Base-by-base conservation (phyloP, 1,140 invertebrate species). In the Procambarus clarkii region DNA sequence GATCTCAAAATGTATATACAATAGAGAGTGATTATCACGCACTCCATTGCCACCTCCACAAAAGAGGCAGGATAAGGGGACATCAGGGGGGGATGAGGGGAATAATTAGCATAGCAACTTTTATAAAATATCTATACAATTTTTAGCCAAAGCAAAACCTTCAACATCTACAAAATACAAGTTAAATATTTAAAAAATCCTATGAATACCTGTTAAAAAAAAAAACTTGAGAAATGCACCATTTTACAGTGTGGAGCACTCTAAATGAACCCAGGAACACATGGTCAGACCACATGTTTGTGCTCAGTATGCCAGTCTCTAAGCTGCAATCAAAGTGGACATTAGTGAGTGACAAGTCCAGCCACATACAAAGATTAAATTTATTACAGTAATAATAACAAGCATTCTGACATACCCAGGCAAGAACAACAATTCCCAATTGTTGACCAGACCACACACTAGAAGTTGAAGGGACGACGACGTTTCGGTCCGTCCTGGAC, bases 1-100 rank as follows among this genome's bases (percentile, higher is more conserved):
- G 79, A 81, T 81, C 79, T 81, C 79, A 81, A 81, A 81, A 81
- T 81, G 48, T 81, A 81, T 81, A 34, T 81, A 81, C 79, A 81
- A 34, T 34, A 81, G 24, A 81, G 48, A 81, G 54, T 54, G 79
- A 81, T 81, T 50, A 58, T 81, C 48, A 81, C 48, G 15, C 48
- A 81, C 48, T 81, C 79, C 48, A 58, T 54, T 34, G 54, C 54
- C 50, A 81, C 54, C 79, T 58, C 58, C 45, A 15, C 24, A 34
- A 13, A 50, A 34, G 69, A 24, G 69, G 69, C 69, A 74, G 69
- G 69, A 9, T 34, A 74, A 34, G 69, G 69, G n/a, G 69, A 74
- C n/a, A 74, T n/a, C 69, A 74, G n/a, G 7, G 11, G 34, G 34
- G 34, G 34, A 34, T n/a, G 34, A 1, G 34, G n/a, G 34, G 34